Conservation (phyloP, 2,797 vertebrate species). For the Psittacula echo region DNA sequence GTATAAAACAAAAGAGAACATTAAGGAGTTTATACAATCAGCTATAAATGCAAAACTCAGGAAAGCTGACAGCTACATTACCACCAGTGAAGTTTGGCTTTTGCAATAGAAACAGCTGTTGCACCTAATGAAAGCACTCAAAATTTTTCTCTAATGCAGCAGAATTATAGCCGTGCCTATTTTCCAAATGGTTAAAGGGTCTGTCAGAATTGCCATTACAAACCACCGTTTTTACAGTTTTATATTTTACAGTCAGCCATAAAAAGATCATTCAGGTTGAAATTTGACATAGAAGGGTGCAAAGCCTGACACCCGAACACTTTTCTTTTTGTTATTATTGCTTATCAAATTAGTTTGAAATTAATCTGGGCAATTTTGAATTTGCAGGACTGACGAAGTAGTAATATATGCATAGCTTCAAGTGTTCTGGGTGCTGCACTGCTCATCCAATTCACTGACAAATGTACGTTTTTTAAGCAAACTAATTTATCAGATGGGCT, state of each 20-base stretch:
- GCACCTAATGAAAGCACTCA: constrained; percentile 76
- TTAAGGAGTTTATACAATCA: constrained; percentile 64
- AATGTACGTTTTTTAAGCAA: background rate
- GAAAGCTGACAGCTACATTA: constrained; percentile 62
- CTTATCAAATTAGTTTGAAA: constrained; percentile 14
- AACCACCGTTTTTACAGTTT: constrained; percentile 47
- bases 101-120: constrained; percentile 78
- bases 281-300: constrained; percentile 17
- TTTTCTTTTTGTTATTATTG: background rate
- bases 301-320: constrained; percentile 29
- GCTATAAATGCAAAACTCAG: constrained; percentile 59
- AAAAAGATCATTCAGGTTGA: constrained; percentile 54
- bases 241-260: constrained; percentile 29
- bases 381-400: background rate
- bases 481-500: constrained; percentile 4
- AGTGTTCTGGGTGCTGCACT: background rate
- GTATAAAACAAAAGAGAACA: constrained; percentile 31
- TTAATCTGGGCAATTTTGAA: constrained; percentile 6
- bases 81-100: constrained; percentile 72
- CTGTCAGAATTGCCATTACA: constrained; percentile 63
- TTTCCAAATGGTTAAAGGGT: constrained; percentile 64
- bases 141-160: constrained; percentile 66
- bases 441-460: background rate
- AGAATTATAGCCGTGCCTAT: constrained; percentile 68
- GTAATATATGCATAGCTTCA: background rate